Base-by-base conservation (phyloP, 2,113 vertebrate genomes). In the Calidris pugnax region DNA sequence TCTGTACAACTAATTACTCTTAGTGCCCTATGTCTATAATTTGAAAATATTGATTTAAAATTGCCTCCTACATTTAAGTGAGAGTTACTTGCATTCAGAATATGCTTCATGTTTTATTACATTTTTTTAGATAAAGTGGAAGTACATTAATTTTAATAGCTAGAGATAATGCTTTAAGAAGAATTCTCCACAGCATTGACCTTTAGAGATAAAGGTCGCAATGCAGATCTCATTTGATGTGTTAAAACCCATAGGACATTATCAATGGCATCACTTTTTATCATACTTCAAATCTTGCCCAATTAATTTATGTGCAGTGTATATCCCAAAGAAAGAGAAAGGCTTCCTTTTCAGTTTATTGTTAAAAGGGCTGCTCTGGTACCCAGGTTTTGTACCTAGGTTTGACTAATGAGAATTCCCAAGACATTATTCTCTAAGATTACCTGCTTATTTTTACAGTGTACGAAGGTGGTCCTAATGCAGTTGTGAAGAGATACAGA, bases 31-130 rank as follows among this genome's bases (percentile, higher is more conserved):
- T 91, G 66, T 53, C 62, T 95, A 18, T 53, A 59, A 39, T 67
- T 74, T 88, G 68, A 87, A 92, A 82, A 77, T 89, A 83, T 19
- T 94, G 85, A 87, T 91, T 93, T 97, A 74, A 86, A 93, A 75
- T 64, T 95, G 18, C n/a, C 45, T 68, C 26, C 7, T 83, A 57
- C 37, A 79, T 92, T 88, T 83, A 72, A 87, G 59, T 74, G 20
- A 30, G 6, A 47, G 55, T 69, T 94, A 63, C 64, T 93, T 86
- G 77, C 93, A 41, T 89, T 89, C 74, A 83, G 50, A 35, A 45
- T 85, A 73, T 80, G 22, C 60, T 63, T 86, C 8, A 6, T 87
- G 75, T 94, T 84, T 95, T 93, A 24, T 20, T 51, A 33, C 80
- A 5, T 56, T 93, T 80, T 94, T 84, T 79, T 83, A 59, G 39